Evolutionary conservation across 2,797 vertebrate genomes (phyloP), one percentile per base, ranked within the genome.

Genomic region (Bucorvus abyssinicus): DNA sequence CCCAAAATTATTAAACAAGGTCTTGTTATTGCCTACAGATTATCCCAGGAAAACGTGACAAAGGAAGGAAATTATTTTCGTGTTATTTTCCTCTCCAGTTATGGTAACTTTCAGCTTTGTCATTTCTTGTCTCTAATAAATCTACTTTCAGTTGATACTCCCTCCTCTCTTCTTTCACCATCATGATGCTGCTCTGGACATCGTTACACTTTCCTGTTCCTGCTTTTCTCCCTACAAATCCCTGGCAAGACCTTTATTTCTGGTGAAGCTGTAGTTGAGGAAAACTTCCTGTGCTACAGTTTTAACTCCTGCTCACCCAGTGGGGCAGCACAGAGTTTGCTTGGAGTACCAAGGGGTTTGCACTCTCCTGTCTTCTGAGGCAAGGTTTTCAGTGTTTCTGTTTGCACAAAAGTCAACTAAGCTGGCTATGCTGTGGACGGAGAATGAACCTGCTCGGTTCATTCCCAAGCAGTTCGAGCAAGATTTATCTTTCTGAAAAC

Each of bases 261-360:
- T 56, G 36, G 12, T 32, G 24, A 50, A 56, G 17, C n/a, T 67
- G 53, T 38, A 38, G 11, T 30, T 40, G 21, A 55, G 45, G 30
- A 77, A 77, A 30, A 14, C 26, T 67, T 42, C 19, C 21, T 34
- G 18, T 61, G 40, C 42, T 29, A 34, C 13, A 6, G 10, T 38
- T 76, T 50, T 49, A 67, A 5, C 9, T 60, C 0, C 0, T 67
- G 23, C 17, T 32, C 34, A 24, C 10, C 3, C 10, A 17, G 14
- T 1, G 0, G 24, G 24, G 61, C 50, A 73, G 7, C 14, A 8
- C 0, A 15, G 34, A 36, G 40, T 26, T n/a, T 55, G 6, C 55
- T 63, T 30, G 29, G 34, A 75, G 36, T 13, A n/a, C 30, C 61
- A 21, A 29, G 22, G 30, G 34, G 12, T 44, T 76, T 61, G 36